These are phyloP conservation scores for Camponotus fellah DNA, from an alignment of 2,888 invertebrate genomes.

Conservation along the genomic window DNA sequence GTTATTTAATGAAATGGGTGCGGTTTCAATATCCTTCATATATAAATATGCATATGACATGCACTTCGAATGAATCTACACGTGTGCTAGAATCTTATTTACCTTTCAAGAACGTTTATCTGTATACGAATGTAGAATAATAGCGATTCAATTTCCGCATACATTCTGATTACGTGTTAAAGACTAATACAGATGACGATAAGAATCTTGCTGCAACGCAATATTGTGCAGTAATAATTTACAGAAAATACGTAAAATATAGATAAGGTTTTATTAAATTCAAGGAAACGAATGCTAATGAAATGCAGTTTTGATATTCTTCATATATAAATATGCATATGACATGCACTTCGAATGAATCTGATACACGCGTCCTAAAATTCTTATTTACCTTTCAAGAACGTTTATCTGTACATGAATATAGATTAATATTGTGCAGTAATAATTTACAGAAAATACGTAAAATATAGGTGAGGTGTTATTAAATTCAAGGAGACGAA, in stretches of 20 bases:
- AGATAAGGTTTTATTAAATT: slow-evolving; percentile 9
- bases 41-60: background rate
- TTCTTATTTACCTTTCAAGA: slow-evolving; percentile 4
- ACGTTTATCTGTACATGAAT: background rate
- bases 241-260: slow-evolving; percentile 13
- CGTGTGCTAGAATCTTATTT: background rate
- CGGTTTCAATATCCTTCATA: slow-evolving; percentile 14
- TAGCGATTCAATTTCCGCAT: slow-evolving; percentile 14
- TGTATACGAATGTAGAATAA: background rate
- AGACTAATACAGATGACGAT: slow-evolving; percentile 20
- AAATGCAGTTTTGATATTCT: slow-evolving; percentile 13
- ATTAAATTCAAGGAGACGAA: no score
- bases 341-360: background rate
- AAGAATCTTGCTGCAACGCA: slow-evolving; percentile 24
- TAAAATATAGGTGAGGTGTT: no score
- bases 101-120: background rate
- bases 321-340: background rate
- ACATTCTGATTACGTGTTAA: background rate
- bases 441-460: no score
- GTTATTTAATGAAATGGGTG: slow-evolving; percentile 15
- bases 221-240: slow-evolving; percentile 17
- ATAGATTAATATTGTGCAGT: background rate
- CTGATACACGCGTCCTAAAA: background rate
- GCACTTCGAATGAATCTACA: background rate
- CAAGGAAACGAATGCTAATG: slow-evolving; percentile 33